A percentile compares a stretch with the other conserved stretches of the same genome.
Conservation (phyloP, 2,888 invertebrate genomes). For the Lottia scabra region DNA sequence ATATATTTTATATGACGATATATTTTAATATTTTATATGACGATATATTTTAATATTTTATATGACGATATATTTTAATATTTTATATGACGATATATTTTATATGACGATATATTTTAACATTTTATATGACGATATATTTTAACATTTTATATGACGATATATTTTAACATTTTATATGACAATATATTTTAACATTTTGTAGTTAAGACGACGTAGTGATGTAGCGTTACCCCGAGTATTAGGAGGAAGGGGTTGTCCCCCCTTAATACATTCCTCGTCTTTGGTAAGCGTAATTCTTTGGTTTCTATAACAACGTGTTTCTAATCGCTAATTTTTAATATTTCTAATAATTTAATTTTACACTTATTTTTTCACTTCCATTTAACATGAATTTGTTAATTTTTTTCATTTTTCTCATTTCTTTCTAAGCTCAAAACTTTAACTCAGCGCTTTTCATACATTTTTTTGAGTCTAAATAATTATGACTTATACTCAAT, state of each 20-base stretch:
- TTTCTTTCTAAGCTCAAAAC: background rate
- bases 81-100: too few relatives aligned
- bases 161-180: too few relatives aligned
- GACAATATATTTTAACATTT: background rate
- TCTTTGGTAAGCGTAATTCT: slow-evolving; percentile 46
- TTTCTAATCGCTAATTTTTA: background rate
- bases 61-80: too few relatives aligned
- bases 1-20: too few relatives aligned
- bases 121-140: too few relatives aligned
- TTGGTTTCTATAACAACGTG: background rate
- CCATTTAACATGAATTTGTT: background rate
- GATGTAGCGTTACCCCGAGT: slow-evolving; percentile 55
- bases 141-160: too few relatives aligned
- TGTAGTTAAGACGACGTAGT: slow-evolving; percentile 42
- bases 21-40: too few relatives aligned
- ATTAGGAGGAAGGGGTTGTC: slow-evolving; percentile 49
- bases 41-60: too few relatives aligned
- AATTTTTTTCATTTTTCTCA: slow-evolving; percentile 12
- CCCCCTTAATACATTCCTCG: slow-evolving; percentile 42
- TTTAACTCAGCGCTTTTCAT: too few relatives aligned
- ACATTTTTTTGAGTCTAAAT: too few relatives aligned
- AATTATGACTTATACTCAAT: too few relatives aligned
- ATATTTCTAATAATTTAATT: background rate
- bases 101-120: too few relatives aligned
- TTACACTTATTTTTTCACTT: background rate